Base-by-base conservation (phyloP, 2,888 invertebrate genomes). In the Amphipoea lucens region DNA sequence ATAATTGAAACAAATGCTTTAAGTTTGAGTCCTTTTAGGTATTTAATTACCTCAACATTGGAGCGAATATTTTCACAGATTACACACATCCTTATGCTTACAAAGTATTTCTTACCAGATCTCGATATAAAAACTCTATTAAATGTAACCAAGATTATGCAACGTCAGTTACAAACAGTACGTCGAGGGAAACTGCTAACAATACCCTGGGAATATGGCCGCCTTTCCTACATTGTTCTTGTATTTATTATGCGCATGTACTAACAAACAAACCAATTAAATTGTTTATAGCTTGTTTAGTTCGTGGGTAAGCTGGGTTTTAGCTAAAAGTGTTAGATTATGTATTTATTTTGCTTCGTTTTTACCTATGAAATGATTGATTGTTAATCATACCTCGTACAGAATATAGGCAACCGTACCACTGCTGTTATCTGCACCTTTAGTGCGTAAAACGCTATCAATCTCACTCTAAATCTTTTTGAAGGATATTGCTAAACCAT, bases 201-300 rank as follows among this genome's bases (percentile, higher is more conserved):
- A 88, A 88, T 84, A 85, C 85, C 73, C 78, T 89, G 89, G 92
- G 94, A 94, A 94, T 92, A 93, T 88, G 88, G 85, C 89, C 85
- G 91, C 89, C 90, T 94, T 94, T 94, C 94, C 91, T 92, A 92
- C 90, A 89, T 88, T 89, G 89, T 90, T 85, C 88, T 85, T 75
- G 72, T 85, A 84, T 87, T 87, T 89, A 87, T 89, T 83, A 88
- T 84, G 83, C 81, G 79, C 72, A 81, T 88, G 90, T 85, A 87
- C 83, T 83, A 81, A 82, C 87, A 85, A 87, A 87, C 86, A 87
- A 87, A 87, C 79, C 82, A 87, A 87, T 87, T 87, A 85, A 82
- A 82, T 75, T 78, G 77, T 85, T 76, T 85, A 71, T 79, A 51
- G 78, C 76, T 79, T 67, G 76, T 68, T 82, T 77, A 65, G 83